phyloP scores from a whole-genome alignment of 1,140 invertebrate genomes.

The Drosophila tropicalis region DNA sequence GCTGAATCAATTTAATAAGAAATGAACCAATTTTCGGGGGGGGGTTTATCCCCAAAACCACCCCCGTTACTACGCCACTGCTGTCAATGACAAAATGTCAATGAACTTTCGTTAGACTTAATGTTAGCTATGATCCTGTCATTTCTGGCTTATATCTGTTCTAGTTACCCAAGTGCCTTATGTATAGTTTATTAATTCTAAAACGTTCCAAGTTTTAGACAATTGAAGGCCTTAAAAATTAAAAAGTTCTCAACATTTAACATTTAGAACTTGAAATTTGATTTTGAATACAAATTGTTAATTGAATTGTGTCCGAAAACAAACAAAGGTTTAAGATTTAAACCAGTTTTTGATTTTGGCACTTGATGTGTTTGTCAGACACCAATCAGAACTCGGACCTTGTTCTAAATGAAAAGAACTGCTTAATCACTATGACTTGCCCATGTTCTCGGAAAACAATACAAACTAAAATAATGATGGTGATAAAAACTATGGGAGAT shows the following conservation, averaged over 20 bases:
- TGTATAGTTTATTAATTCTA: neutral
- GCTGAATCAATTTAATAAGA: too few relatives aligned
- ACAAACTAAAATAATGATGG: neutral
- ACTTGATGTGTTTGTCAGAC: neutral
- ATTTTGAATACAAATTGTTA: constrained; percentile 3
- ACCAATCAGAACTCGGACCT: neutral
- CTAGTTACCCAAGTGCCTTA: too few relatives aligned
- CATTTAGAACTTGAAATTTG: neutral
- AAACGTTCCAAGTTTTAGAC: neutral
- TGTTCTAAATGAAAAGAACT: constrained; percentile 10
- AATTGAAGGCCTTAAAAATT: neutral
- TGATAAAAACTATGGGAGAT: constrained; percentile 2
- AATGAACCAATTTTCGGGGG: too few relatives aligned
- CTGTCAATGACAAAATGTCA: too few relatives aligned
- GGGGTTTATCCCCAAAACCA: too few relatives aligned
- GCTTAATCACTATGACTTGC: neutral
- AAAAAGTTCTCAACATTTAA: neutral
- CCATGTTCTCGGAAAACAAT: neutral
- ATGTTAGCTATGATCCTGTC: too few relatives aligned
- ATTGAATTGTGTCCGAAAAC: constrained; percentile 7
- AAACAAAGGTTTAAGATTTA: too few relatives aligned
- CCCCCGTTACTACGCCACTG: too few relatives aligned
- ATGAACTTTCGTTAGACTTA: too few relatives aligned
- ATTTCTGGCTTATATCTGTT: too few relatives aligned
- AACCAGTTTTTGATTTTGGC: constrained; percentile 5